These are phyloP conservation scores for Tetropium fuscum DNA, from an alignment of 2,888 invertebrate genomes.

Conservation along the genomic window DNA sequence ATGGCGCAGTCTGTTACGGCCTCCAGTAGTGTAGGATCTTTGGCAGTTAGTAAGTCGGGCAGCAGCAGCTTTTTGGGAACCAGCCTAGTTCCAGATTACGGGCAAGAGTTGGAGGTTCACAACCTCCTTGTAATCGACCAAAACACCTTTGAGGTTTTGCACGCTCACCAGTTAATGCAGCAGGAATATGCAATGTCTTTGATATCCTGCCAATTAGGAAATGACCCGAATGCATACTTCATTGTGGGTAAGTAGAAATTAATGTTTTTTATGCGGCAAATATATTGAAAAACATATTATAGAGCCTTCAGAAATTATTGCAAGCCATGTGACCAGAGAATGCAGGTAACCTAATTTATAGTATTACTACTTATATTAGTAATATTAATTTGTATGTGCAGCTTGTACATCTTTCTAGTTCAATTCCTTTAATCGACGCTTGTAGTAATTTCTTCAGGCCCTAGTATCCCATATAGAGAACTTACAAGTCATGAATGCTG, in stretches of 20 bases:
- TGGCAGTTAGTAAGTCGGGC: constrained; percentile 66
- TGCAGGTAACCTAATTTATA: too few species aligned
- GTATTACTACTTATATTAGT: too few species aligned
- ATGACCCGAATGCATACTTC: constrained; percentile 92
- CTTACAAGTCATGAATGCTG: not conserved
- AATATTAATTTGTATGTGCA: too few species aligned
- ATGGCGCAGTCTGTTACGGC: constrained; percentile 74
- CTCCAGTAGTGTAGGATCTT: constrained; percentile 69
- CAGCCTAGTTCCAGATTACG: constrained; percentile 69
- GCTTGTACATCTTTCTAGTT: too few species aligned
- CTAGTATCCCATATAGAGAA: not conserved
- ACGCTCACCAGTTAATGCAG: constrained; percentile 92
- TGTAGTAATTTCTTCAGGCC: not conserved
- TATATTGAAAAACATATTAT: too few species aligned
- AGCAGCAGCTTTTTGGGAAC: constrained; percentile 58
- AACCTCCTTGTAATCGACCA: constrained; percentile 93
- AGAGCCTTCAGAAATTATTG: too few species aligned
- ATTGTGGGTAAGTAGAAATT: constrained; percentile 86
- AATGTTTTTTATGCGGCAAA: too few species aligned
- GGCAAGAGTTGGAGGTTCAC: constrained; percentile 91
- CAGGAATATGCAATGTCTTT: constrained; percentile 93
- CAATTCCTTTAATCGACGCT: too few species aligned
- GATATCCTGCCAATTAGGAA: constrained; percentile 90
- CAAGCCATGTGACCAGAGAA: too few species aligned
- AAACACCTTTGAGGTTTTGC: constrained; percentile 96